Evolutionary conservation across 1,140 invertebrate species (phyloP).

Genomic region (Euura lappo): DNA sequence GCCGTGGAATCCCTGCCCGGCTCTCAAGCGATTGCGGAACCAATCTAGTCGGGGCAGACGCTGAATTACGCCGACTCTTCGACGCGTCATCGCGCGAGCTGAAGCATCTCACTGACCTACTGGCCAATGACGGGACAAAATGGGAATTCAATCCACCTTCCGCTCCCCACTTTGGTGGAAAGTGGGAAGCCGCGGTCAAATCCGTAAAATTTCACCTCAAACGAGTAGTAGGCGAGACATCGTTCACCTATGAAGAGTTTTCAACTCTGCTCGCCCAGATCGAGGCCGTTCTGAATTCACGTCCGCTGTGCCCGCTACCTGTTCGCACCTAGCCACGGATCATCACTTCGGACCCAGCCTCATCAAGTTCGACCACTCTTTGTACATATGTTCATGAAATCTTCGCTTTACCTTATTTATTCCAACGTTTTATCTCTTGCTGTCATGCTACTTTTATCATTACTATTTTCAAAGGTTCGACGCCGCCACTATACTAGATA

Average conservation of each 20-base stretch:
- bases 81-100: neutral
- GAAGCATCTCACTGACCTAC: conserved; percentile 29
- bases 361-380: no score
- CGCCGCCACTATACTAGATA: no score
- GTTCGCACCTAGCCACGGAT: no score
- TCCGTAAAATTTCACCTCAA: conserved; percentile 25
- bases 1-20: neutral
- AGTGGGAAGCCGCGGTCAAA: conserved; percentile 36
- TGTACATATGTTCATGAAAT: no score
- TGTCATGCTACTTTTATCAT: no score
- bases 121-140: conserved; percentile 32
- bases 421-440: no score
- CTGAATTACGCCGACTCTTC: neutral
- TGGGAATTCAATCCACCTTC: conserved; percentile 40
- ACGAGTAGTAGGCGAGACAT: conserved; percentile 14
- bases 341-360: no score
- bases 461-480: no score
- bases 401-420: no score
- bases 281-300: conserved; percentile 22
- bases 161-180: conserved; percentile 37
- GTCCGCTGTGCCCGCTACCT: conserved; percentile 18
- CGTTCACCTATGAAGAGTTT: conserved; percentile 33
- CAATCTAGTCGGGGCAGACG: conserved; percentile 1
- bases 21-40: conserved; percentile 17
- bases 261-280: conserved; percentile 30